phyloP scores from a whole-genome alignment of 92 coral and sea anemone species.

The Bergia sp. region DNA sequence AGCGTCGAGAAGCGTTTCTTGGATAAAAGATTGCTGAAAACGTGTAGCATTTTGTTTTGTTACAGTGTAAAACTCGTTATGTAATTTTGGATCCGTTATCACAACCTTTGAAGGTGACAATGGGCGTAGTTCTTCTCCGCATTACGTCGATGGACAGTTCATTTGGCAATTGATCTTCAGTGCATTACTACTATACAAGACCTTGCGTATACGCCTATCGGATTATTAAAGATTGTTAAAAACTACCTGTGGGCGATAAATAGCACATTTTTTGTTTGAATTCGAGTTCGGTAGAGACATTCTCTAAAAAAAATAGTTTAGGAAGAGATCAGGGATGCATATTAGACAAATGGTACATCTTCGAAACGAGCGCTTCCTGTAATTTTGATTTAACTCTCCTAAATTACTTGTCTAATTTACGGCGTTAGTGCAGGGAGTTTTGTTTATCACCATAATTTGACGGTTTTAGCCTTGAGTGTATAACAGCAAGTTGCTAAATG shows the following conservation, averaged over 20 bases:
- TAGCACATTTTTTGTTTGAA: not conserved
- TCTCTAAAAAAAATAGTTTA: not conserved
- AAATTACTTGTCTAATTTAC: not conserved
- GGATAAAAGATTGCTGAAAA: not conserved
- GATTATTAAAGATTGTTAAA: not conserved
- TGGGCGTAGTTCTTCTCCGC: slow-evolving; percentile 1
- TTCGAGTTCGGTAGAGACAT: not conserved
- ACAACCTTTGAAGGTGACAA: not conserved
- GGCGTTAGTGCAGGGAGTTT: not conserved
- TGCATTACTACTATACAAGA: not conserved
- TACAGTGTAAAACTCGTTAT: too few relatives aligned
- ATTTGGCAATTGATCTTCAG: not conserved
- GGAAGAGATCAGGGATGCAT: not conserved
- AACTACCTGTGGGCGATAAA: not conserved
- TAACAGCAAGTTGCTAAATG: slow-evolving; percentile 5
- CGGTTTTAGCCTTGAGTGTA: not conserved
- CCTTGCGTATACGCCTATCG: not conserved
- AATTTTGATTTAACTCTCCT: not conserved
- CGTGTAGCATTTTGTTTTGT: not conserved
- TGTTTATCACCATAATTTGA: not conserved
- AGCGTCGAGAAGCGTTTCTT: not conserved
- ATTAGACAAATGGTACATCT: not conserved
- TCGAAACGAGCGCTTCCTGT: slow-evolving; percentile 1
- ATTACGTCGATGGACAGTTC: not conserved
- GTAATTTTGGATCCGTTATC: too few relatives aligned